Percentiles rank a stretch among this genome's conserved stretches.
Evolutionary conservation across 1,140 invertebrate genomes (phyloP).

Genomic region (Sarcophaga peregrina): DNA sequence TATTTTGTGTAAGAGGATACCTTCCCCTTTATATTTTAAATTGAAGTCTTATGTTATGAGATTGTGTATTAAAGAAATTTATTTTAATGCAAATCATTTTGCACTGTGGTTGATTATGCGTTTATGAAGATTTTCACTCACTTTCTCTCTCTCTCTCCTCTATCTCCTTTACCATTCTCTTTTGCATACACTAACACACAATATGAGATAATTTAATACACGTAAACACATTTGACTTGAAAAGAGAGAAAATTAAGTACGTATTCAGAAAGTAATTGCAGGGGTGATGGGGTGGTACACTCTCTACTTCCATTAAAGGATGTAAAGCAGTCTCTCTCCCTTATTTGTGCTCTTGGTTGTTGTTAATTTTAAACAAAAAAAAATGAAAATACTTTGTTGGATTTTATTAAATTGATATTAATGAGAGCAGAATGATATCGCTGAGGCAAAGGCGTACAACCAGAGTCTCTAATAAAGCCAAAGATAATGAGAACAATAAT

Average conservation of each 20-base stretch:
- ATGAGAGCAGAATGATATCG: too few relatives aligned
- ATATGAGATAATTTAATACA: not conserved
- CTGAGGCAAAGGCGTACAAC: too few relatives aligned
- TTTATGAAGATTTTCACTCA: not conserved
- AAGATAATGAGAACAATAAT: too few relatives aligned
- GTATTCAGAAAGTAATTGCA: not conserved
- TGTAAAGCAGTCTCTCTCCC: not conserved
- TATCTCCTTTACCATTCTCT: too few relatives aligned
- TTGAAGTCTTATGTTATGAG: too few relatives aligned
- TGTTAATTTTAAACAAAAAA: not conserved
- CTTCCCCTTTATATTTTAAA: too few relatives aligned
- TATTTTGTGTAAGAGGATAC: too few relatives aligned
- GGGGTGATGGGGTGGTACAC: not conserved
- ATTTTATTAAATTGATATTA: slow-evolving; percentile 11
- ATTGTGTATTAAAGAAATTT: not conserved
- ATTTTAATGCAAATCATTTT: slow-evolving; percentile 13
- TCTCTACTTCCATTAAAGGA: not conserved
- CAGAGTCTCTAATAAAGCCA: too few relatives aligned
- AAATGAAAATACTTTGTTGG: not conserved
- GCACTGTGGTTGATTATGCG: slow-evolving; percentile 5
- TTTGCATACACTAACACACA: too few relatives aligned
- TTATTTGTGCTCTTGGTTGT: too few relatives aligned
- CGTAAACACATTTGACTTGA: not conserved
- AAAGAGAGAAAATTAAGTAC: not conserved
- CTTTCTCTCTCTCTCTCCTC: not conserved